Base-by-base conservation (phyloP, 2,113 vertebrate genomes). In the Puntigrus tetrazona region DNA sequence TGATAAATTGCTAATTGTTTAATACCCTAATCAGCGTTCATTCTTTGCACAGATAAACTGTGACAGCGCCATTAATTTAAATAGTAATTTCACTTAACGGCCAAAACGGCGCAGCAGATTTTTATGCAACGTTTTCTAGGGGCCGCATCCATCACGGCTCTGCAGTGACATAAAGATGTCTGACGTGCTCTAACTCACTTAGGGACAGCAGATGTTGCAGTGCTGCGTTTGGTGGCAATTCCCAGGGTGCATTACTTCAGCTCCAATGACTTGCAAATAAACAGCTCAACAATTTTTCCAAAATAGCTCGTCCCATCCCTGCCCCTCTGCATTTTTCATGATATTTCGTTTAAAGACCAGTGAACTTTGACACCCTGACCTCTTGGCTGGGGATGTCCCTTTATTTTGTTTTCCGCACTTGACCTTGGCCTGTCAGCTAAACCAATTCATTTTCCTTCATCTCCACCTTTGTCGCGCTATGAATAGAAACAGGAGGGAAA, bases 1-100 rank as follows among this genome's bases (percentile, higher is more conserved):
- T 99, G 97, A 99, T 98, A 97, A 98, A 98, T 97, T 97, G 96
- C 96, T 97, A 97, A 97, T 96, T 98, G 97, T 96, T 98, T 97
- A 98, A 98, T 96, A 95, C 95, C 95, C 96, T 97, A 97, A 98
- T 99, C 97, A 97, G 96, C 94, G 95, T 96, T 97, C 96, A 97
- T 96, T 97, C 96, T 96, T 96, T 95, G 95, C 94, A 93, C 94
- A 95, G 95, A 97, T 96, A 96, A 97, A 97, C 96, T 94, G 94
- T 96, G 96, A 97, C 96, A 97, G 96, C 94, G 88, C 95, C 95
- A 96, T 96, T 98, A 96, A 97, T 97, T 97, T 96, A 96, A 96
- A 97, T 96, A 97, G 96, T 96, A 96, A 97, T 96, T 97, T 97
- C 95, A 97, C 95, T 97, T 97, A 97, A 97, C 96, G 95, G 96